Conservation (phyloP, 2,797 vertebrate genomes). For the Phrynocephalus guinanensis region DNA sequence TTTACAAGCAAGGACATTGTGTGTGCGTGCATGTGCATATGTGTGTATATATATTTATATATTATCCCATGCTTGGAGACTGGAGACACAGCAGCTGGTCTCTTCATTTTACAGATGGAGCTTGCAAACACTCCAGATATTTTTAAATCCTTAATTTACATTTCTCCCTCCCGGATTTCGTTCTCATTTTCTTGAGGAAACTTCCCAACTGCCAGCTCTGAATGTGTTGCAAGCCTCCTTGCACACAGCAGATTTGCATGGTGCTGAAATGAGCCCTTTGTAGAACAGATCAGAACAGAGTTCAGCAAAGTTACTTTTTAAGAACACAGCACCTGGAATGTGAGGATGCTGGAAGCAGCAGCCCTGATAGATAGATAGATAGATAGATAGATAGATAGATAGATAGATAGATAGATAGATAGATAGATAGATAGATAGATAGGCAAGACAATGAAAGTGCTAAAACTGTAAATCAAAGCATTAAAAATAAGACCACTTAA, state of each 20-base stretch:
- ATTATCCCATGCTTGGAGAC: conserved; percentile 38
- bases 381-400: not conserved
- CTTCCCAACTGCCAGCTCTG: conserved; percentile 17
- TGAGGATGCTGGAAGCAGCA: no score
- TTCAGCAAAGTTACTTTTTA: no score
- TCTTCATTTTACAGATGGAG: conserved; percentile 49
- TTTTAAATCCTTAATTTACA: conserved; percentile 71
- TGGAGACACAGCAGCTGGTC: conserved; percentile 65
- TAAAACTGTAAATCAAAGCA: no score
- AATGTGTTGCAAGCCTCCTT: not conserved
- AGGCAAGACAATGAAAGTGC: no score
- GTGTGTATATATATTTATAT: not conserved
- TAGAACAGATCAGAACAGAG: no score
- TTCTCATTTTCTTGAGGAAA: conserved; percentile 36
- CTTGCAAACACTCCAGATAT: conserved; percentile 61
- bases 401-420: not conserved
- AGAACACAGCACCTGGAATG: no score
- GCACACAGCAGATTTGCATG: not conserved
- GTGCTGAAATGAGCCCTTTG: not conserved
- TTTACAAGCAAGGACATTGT: conserved; percentile 62
- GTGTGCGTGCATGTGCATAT: conserved; percentile 21
- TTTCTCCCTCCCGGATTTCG: conserved; percentile 51
- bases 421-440: not conserved
- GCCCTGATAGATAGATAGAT: no score
- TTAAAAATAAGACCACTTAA: no score